phyloP scores from a whole-genome alignment of 2,113 vertebrate genomes.

The Burhinus bistriatus region DNA sequence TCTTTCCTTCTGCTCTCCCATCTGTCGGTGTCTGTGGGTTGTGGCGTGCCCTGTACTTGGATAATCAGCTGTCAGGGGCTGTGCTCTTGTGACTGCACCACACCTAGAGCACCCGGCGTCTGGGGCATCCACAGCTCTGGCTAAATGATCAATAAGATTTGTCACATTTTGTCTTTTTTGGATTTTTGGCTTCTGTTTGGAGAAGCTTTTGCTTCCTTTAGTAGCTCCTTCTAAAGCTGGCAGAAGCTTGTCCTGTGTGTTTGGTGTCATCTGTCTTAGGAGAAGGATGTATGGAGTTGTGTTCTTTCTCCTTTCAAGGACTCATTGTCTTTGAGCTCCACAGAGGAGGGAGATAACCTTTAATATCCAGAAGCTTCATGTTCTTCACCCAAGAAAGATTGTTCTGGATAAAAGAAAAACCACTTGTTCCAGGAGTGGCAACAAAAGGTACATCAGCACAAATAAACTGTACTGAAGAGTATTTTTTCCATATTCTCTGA shows the following conservation, averaged over 20 bases:
- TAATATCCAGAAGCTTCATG: not conserved
- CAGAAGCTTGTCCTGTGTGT: not conserved
- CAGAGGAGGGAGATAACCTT: not conserved
- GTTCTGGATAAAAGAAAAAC: not conserved
- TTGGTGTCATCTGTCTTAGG: not conserved
- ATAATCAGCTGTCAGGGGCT: not conserved
- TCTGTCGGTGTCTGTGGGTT: not conserved
- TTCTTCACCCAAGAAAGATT: not conserved
- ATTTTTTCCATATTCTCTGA: not conserved
- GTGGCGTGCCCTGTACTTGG: not conserved
- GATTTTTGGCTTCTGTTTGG: not conserved
- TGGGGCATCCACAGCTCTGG: not conserved
- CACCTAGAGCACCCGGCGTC: not conserved
- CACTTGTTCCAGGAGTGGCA: not conserved
- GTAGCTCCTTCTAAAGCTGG: not conserved
- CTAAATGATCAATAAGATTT: not conserved
- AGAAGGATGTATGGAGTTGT: not conserved
- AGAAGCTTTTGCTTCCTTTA: not conserved
- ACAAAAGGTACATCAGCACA: not conserved
- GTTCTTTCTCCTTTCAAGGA: not conserved
- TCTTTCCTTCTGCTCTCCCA: constrained; percentile 43
- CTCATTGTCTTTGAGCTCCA: not conserved
- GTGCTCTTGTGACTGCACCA: not conserved
- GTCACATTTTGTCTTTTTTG: not conserved
- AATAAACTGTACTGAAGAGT: not conserved